A percentile compares a stretch with the other conserved stretches of the same genome.
These are phyloP conservation scores for Pogonognathellus flavescens DNA, from an alignment of 1,140 invertebrate genomes.

Conservation along the genomic window DNA sequence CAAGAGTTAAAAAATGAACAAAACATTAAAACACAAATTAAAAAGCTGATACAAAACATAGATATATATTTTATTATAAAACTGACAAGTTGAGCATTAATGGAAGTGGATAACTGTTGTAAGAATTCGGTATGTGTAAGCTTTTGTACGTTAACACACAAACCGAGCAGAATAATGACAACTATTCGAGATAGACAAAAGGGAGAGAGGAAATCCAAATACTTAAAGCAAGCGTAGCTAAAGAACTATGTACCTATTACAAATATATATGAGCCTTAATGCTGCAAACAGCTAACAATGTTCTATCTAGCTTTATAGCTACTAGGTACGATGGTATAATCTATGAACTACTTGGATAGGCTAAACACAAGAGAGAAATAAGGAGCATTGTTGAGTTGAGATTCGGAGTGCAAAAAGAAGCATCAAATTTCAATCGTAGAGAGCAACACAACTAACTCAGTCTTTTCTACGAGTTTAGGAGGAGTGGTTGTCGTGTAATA, in stretches of 20 bases:
- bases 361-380: conserved; percentile 16
- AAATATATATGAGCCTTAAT: no score
- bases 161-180: background rate
- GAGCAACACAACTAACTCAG: conserved; percentile 16
- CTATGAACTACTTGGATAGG: background rate
- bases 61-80: no score
- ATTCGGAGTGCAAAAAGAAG: conserved; percentile 51
- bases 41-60: no score
- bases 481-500: background rate
- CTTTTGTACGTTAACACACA: no score
- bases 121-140: no score
- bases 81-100: no score
- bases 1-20: no score
- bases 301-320: background rate
- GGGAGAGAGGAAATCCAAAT: conserved; percentile 16
- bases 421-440: conserved; percentile 52
- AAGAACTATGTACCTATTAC: background rate
- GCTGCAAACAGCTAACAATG: no score
- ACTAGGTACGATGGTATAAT: background rate
- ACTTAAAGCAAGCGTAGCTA: background rate
- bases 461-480: background rate
- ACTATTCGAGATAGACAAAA: background rate
- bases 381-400: conserved; percentile 49
- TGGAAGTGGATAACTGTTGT: no score
- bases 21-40: no score